Base-by-base conservation (phyloP, 92 coral and sea anemone species). In the Pocillopora meandrina region DNA sequence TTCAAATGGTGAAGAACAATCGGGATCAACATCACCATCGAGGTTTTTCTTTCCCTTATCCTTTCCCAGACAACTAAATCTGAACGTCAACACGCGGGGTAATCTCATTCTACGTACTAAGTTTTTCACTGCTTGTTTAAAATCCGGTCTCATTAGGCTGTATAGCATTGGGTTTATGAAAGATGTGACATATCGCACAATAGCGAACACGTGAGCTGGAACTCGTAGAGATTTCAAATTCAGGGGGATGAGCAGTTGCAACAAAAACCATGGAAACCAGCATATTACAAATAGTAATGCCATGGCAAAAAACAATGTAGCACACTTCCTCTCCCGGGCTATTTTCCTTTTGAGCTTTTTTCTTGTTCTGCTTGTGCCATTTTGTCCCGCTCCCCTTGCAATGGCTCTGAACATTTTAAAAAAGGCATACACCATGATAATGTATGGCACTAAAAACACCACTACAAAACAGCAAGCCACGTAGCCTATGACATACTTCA, bases 211-310 rank as follows among this genome's bases (percentile, higher is more conserved):
- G 23, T 82, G 86, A 35, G 86, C 56, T 19, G 77, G 81, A 7
- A 79, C 17, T 6, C 20, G 5, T 12, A 89, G 42, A 58, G 47
- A 23, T n/a, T 65, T 34, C 26, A 36, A 35, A 1, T 23, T 34
- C 0, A 73, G 62, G 12, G 68, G 17, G 47, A 2, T 9, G 10
- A 88, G 85, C 12, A 56, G 62, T 56, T 42, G 26, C 18, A 82
- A 55, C 17, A 74, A 60, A 68, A 76, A 89, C 89, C 84, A 89
- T 57, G 91, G 91, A 15, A 74, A 23, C 91, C 91, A 89, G 75
- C 91, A 89, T 21, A 58, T 74, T 2, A 89, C 85, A 64, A 84
- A 84, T 5, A 84, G n/a, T 62, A 21, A 71, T 12, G 91, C 91
- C 91, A 89, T 89, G 15, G 85, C 23, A 47, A 81, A 88, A 89